Evolutionary conservation across 2,888 invertebrate species (phyloP).

Genomic region (Cyclophora albipunctata): DNA sequence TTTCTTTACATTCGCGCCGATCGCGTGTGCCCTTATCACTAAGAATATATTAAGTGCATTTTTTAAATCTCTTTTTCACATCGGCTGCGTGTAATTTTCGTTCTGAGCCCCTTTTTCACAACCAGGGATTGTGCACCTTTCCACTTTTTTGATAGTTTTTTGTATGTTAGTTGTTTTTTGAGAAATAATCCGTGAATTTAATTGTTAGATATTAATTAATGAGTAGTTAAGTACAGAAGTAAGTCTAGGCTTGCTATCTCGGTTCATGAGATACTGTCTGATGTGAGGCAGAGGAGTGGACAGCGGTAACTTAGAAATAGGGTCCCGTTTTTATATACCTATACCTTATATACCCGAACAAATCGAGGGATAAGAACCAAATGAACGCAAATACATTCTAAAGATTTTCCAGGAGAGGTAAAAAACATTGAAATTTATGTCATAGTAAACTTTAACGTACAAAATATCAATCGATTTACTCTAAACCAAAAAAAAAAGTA

Average conservation of each 20-base stretch:
- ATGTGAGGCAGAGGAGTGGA: too few relatives aligned
- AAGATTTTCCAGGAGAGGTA: too few relatives aligned
- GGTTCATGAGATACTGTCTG: too few relatives aligned
- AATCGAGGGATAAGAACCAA: too few relatives aligned
- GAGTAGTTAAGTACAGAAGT: not conserved
- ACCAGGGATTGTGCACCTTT: slow-evolving; percentile 19
- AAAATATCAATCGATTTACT: too few relatives aligned
- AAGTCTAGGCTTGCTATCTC: too few relatives aligned
- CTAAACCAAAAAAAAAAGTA: too few relatives aligned
- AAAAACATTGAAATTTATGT: too few relatives aligned
- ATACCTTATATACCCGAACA: not conserved
- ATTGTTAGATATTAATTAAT: not conserved
- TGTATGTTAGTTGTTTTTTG: slow-evolving; percentile 1
- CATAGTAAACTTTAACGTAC: too few relatives aligned
- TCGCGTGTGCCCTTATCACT: slow-evolving; percentile 21
- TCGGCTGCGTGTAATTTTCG: slow-evolving; percentile 17
- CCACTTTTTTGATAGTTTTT: slow-evolving; percentile 4
- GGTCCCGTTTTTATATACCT: not conserved
- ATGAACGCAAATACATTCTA: too few relatives aligned
- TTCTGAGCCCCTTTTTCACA: slow-evolving; percentile 18
- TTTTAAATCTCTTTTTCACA: slow-evolving; percentile 21
- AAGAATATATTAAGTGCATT: slow-evolving; percentile 18
- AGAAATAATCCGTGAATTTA: not conserved
- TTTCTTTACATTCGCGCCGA: slow-evolving; percentile 4
- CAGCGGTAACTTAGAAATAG: too few relatives aligned